Evolutionary conservation across 2,888 invertebrate species (phyloP).

Genomic region (Bembecia ichneumoniformis): DNA sequence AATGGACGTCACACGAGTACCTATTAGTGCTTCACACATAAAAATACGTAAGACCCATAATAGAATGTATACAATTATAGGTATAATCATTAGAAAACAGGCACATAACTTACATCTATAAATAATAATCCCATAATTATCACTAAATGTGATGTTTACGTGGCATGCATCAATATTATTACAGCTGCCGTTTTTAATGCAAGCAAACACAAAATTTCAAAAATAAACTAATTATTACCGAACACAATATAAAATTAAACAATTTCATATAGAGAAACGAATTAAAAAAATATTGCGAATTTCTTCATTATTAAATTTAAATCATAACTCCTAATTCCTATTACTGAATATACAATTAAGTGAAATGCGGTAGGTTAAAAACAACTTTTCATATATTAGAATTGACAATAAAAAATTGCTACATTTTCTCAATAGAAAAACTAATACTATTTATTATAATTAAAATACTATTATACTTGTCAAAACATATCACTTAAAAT

Average conservation of each 20-base stretch:
- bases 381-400: slow-evolving; percentile 16
- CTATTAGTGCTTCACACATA: slow-evolving; percentile 2
- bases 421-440: slow-evolving; percentile 20
- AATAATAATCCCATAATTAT: slow-evolving; percentile 45
- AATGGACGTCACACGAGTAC: slow-evolving; percentile 22
- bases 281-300: slow-evolving; percentile 55
- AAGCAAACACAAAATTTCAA: slow-evolving; percentile 16
- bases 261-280: slow-evolving; percentile 25
- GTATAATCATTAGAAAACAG: slow-evolving; percentile 28
- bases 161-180: slow-evolving; percentile 10
- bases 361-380: slow-evolving; percentile 22
- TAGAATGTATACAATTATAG: neutral
- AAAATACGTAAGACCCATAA: neutral
- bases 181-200: slow-evolving; percentile 12
- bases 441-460: slow-evolving; percentile 25
- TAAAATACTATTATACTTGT: slow-evolving; percentile 45
- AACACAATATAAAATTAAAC: slow-evolving; percentile 30
- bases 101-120: slow-evolving; percentile 51
- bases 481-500: slow-evolving; percentile 34
- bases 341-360: slow-evolving; percentile 58
- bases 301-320: slow-evolving; percentile 32
- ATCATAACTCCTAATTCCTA: slow-evolving; percentile 38
- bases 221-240: slow-evolving; percentile 12
- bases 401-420: slow-evolving; percentile 25
- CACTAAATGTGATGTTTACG: slow-evolving; percentile 58